phyloP scores from a whole-genome alignment of 1,140 invertebrate species.

The Leptopilina boulardi region DNA sequence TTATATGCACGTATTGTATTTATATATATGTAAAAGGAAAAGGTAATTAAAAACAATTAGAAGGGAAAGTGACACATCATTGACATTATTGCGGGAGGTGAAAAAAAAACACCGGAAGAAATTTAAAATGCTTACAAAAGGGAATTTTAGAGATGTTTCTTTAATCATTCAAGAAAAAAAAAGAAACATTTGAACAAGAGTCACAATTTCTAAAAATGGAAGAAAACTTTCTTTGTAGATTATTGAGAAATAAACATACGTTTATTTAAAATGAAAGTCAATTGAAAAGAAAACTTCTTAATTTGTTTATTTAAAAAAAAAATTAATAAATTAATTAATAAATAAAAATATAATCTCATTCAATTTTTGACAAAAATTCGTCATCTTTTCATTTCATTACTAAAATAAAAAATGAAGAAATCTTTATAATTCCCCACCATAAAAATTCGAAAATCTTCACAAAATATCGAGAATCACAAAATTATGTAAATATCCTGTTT shows the following conservation, averaged over 20 bases:
- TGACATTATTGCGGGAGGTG: neutral
- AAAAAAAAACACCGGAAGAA: conserved; percentile 4
- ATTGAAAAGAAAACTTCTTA: too few relatives aligned
- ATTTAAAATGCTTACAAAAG: neutral
- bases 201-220: neutral
- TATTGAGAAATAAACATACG: neutral
- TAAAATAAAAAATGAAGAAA: too few relatives aligned
- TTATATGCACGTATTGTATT: neutral
- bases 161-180: neutral
- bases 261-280: too few relatives aligned
- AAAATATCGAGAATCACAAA: too few relatives aligned
- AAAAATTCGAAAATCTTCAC: too few relatives aligned
- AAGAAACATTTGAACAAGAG: neutral
- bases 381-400: too few relatives aligned
- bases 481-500: too few relatives aligned
- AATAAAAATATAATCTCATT: too few relatives aligned
- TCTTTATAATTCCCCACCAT: too few relatives aligned
- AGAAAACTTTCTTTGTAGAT: neutral
- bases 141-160: conserved; percentile 9
- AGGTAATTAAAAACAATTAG: conserved; percentile 16
- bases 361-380: too few relatives aligned
- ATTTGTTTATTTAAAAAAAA: too few relatives aligned
- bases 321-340: too few relatives aligned
- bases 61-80: neutral
- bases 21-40: conserved; percentile 19